Evolutionary conservation across 2,113 vertebrate species (phyloP).

Genomic region (Ciconia maguari): DNA sequence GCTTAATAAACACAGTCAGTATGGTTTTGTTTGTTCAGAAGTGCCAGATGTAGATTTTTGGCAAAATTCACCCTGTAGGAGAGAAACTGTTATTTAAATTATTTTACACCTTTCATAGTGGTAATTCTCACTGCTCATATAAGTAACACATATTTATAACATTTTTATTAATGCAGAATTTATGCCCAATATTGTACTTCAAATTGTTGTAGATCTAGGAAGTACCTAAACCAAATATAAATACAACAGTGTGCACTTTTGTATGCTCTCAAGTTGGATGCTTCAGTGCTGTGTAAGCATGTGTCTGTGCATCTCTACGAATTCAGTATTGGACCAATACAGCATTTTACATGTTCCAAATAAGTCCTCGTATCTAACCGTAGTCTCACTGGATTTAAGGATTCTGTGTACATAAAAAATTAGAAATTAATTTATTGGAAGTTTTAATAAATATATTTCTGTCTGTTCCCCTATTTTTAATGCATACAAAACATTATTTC

Average conservation of each 20-base stretch:
- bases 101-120: not conserved
- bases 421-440: not conserved
- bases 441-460: not conserved
- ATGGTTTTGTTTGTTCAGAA: not conserved
- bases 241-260: not conserved
- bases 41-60: not conserved
- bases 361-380: not conserved
- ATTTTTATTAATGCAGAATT: not conserved
- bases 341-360: not conserved
- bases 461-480: not conserved
- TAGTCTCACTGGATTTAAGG: not conserved
- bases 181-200: not conserved
- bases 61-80: not conserved
- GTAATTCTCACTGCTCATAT: not conserved
- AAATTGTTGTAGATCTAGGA: not conserved
- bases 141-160: not conserved
- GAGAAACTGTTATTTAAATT: not conserved
- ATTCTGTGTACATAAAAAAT: not conserved
- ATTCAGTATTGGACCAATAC: not conserved
- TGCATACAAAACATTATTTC: not conserved
- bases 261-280: not conserved
- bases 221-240: not conserved
- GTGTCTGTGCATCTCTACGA: not conserved
- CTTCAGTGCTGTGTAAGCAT: not conserved
- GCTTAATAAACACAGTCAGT: not conserved